Conservation (phyloP, 2,797 vertebrate species). For the Crypturellus tataupa region DNA sequence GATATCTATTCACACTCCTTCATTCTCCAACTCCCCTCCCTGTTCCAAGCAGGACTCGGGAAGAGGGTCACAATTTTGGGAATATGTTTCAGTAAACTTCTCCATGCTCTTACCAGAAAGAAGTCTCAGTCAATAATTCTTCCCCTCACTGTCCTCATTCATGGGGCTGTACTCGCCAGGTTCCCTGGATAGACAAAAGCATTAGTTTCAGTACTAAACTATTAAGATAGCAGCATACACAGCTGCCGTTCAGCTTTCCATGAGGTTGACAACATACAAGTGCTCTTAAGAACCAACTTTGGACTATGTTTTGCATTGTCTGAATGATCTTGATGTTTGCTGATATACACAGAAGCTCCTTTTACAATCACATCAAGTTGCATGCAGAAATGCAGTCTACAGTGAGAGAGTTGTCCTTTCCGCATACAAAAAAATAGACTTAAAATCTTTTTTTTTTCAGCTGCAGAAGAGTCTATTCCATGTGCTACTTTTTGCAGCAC, state of each 20-base stretch:
- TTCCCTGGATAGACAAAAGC: background rate
- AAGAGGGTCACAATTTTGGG: background rate
- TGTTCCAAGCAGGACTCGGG: background rate
- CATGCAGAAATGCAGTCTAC: background rate
- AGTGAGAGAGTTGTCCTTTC: background rate
- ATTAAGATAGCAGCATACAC: background rate
- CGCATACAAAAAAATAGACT: too few species aligned
- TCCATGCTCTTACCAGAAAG: background rate
- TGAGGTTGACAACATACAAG: background rate
- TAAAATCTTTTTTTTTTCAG: background rate
- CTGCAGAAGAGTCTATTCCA: background rate
- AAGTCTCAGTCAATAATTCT: background rate
- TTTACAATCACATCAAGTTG: background rate
- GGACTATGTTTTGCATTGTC: too few species aligned
- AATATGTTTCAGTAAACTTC: background rate
- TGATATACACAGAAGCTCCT: too few species aligned
- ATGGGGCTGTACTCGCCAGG: background rate
- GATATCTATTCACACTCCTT: background rate
- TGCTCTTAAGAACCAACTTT: background rate
- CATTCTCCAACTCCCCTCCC: background rate
- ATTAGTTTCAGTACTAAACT: too few species aligned
- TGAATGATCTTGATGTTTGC: too few species aligned
- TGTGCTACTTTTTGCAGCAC: background rate
- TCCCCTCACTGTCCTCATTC: background rate
- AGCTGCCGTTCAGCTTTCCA: background rate